These are phyloP conservation scores for Mycetomoellerius zeteki DNA, from an alignment of 1,140 invertebrate genomes.

Conservation along the genomic window DNA sequence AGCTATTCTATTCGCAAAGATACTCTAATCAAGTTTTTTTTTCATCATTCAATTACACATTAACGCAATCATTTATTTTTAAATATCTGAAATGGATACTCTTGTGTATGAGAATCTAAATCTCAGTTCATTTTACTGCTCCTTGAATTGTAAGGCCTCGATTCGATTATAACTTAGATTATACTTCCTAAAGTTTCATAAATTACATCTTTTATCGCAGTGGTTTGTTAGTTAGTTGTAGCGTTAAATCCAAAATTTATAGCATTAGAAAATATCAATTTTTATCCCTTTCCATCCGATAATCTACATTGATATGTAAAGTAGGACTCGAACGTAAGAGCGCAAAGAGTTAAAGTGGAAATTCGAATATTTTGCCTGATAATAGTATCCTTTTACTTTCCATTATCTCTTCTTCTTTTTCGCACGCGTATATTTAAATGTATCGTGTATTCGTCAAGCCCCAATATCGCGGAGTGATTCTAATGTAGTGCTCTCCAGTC, in stretches of 20 bases:
- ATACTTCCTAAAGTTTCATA: slow-evolving; percentile 70
- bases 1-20: neutral
- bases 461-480: slow-evolving; percentile 41
- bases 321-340: slow-evolving; percentile 22
- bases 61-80: neutral
- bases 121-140: neutral
- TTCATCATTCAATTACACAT: slow-evolving; percentile 2
- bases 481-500: slow-evolving; percentile 45
- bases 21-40: neutral
- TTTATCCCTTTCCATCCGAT: neutral
- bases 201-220: slow-evolving; percentile 68
- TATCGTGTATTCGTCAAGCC: slow-evolving; percentile 36
- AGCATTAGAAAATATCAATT: slow-evolving; percentile 38
- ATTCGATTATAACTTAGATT: slow-evolving; percentile 73
- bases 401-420: neutral
- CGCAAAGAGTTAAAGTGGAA: slow-evolving; percentile 50
- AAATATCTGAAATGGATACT: slow-evolving; percentile 37
- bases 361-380: slow-evolving; percentile 13
- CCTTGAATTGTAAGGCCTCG: slow-evolving; percentile 75
- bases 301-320: slow-evolving; percentile 45
- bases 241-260: slow-evolving; percentile 30
- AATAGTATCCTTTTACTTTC: neutral
- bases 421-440: slow-evolving; percentile 1
- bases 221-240: slow-evolving; percentile 28
- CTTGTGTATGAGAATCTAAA: neutral